phyloP scores from a whole-genome alignment of 2,113 vertebrate species.

The human region GRCh38 chr13:61241001-61241500 shows the following conservation, averaged over 20 bases:
- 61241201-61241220: not conserved
- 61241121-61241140: not conserved
- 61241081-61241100: not conserved
- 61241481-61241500: not conserved
- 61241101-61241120: not conserved
- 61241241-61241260: not conserved
- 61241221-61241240: not conserved
- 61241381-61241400: not conserved
- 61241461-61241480: not conserved
- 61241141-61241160: not conserved
- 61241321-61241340: not conserved
- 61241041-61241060: not conserved
- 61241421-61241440: not conserved
- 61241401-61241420: not conserved
- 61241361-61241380: not conserved
- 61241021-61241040: not conserved
- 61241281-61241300: not conserved
- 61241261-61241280: not conserved
- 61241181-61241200: not conserved
- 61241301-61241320: not conserved
- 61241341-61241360: not conserved
- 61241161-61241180: not conserved
- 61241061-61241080: not conserved
- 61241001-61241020: not conserved
- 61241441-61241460: not conserved